A percentile compares a stretch with the other conserved stretches of the same genome.
Conservation (phyloP, 2,113 vertebrate genomes). For the Toxostoma redivivum region DNA sequence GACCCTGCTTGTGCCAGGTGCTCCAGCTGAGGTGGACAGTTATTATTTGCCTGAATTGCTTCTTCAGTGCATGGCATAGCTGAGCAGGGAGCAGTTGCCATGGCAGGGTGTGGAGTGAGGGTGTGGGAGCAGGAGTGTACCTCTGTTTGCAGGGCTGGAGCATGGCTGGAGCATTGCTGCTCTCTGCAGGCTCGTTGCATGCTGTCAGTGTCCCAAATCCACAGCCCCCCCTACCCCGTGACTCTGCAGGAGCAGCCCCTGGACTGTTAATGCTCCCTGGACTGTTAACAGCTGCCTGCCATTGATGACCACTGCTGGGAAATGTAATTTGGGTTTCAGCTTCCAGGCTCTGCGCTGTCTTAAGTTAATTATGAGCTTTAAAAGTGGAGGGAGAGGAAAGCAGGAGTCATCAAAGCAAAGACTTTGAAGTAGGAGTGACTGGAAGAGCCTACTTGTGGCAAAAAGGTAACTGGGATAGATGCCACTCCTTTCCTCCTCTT, state of each 20-base stretch:
- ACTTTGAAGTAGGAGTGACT: not conserved
- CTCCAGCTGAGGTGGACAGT: not conserved
- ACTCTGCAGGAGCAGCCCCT: not conserved
- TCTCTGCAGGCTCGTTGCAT: not conserved
- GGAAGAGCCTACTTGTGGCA: not conserved
- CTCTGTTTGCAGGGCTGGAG: not conserved
- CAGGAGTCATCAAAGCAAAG: not conserved
- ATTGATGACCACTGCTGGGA: not conserved
- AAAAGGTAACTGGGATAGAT: not conserved
- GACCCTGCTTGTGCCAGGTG: not conserved
- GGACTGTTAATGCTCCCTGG: not conserved
- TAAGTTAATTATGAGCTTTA: slow-evolving; percentile 38
- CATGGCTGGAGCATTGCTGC: slow-evolving; percentile 2
- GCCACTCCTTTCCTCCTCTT: not conserved
- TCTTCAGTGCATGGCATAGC: not conserved
- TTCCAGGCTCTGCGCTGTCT: not conserved
- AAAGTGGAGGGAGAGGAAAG: not conserved
- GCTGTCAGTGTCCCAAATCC: not conserved
- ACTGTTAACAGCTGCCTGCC: not conserved
- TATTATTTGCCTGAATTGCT: not conserved
- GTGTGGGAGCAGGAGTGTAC: not conserved
- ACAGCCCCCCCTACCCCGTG: too few relatives aligned
- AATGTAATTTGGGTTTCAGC: not conserved
- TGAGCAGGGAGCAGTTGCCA: not conserved
- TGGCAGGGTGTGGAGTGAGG: not conserved